phyloP scores from a whole-genome alignment of 2,797 vertebrate species.

The Tolypeutes matacus region DNA sequence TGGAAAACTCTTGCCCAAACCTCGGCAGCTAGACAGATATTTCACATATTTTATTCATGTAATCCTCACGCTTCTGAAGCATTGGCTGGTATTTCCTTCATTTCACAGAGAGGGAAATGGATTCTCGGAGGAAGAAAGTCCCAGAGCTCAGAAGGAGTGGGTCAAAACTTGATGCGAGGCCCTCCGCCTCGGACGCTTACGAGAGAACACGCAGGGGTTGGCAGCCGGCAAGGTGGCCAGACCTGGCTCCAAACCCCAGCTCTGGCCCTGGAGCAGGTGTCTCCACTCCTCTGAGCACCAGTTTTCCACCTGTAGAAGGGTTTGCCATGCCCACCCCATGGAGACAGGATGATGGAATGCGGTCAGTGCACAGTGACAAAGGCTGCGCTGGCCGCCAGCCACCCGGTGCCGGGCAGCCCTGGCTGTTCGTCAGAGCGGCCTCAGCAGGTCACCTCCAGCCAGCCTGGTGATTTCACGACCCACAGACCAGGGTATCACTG shows the following conservation, averaged over 20 bases:
- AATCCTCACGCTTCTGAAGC: background rate
- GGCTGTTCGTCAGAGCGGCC: background rate
- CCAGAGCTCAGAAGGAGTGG: background rate
- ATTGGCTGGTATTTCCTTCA: too few species aligned
- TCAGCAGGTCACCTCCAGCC: background rate
- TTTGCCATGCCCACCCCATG: background rate
- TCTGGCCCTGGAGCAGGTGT: rapidly evolving
- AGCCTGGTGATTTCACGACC: too few species aligned
- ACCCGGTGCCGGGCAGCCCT: rapidly evolving
- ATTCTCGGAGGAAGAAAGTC: background rate
- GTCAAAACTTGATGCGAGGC: background rate
- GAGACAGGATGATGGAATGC: background rate
- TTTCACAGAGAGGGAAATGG: background rate
- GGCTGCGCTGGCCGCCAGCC: background rate
- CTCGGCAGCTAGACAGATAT: background rate
- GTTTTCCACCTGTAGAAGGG: too few species aligned
- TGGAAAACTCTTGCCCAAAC: background rate
- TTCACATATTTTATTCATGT: rapidly evolving
- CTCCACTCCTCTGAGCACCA: background rate
- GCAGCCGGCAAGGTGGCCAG: background rate
- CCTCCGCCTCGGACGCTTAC: rapidly evolving
- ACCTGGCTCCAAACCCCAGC: background rate
- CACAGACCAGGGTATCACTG: too few species aligned
- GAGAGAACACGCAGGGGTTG: too few species aligned
- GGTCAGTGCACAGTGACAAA: background rate